A percentile compares a stretch with the other conserved stretches of the same genome.
Evolutionary conservation across 2,113 vertebrate genomes (phyloP).

Genomic region (Tenrec ecaudatus): DNA sequence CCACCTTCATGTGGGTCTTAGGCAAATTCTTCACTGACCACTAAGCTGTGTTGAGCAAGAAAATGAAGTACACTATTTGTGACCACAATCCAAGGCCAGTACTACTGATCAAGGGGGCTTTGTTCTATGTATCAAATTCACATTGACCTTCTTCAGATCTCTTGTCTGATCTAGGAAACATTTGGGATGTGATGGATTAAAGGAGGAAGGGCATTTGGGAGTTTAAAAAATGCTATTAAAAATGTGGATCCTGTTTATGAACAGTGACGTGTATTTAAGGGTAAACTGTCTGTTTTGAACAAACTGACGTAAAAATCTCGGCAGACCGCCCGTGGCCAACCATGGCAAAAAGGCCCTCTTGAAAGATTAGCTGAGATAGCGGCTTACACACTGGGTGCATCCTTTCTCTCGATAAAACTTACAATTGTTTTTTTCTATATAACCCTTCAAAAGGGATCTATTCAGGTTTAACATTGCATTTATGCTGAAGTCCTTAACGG

Average conservation of each 20-base stretch:
- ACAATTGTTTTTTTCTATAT: conserved; percentile 63
- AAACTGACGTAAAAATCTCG: background rate
- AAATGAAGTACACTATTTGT: conserved; percentile 17
- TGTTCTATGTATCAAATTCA: conserved; percentile 56
- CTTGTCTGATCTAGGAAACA: conserved; percentile 41
- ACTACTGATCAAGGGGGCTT: background rate
- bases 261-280: conserved; percentile 26
- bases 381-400: conserved; percentile 44
- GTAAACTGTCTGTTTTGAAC: conserved; percentile 32
- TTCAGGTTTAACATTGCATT: conserved; percentile 58
- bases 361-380: conserved; percentile 37
- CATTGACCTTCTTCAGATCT: conserved; percentile 57
- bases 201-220: conserved; percentile 37
- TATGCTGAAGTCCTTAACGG: conserved; percentile 67
- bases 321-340: background rate
- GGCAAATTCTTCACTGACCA: conserved; percentile 29
- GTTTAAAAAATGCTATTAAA: conserved; percentile 70
- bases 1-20: background rate
- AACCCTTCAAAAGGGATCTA: conserved; percentile 44
- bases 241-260: conserved; percentile 30
- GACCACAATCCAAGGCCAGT: background rate
- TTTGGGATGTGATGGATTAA: conserved; percentile 5
- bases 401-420: conserved; percentile 62
- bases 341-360: background rate
- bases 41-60: conserved; percentile 13